Base-by-base conservation (phyloP, 2,113 vertebrate species). In the Tangachromis dhanisi region DNA sequence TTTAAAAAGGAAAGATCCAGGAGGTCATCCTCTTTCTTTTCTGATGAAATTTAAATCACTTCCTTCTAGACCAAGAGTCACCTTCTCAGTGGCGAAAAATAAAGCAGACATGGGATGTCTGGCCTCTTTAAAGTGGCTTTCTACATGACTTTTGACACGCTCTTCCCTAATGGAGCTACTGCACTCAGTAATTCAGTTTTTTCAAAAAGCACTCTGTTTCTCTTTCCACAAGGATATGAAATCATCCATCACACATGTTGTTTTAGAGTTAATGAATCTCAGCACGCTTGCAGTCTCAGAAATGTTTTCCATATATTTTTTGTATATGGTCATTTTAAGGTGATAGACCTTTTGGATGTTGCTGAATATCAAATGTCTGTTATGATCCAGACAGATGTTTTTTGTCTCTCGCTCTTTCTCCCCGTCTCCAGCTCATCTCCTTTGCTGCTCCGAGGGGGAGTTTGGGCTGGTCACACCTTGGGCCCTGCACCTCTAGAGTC, bases 181-280 rank as follows among this genome's bases (percentile, higher is more conserved):
- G 80, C 90, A 81, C 88, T 89, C 42, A 88, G 90, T 91, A 89
- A 88, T 90, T 91, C 84, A 33, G 80, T 40, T 61, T 89, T 51
- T 91, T 92, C 76, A 91, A 91, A 87, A 87, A 92, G 89, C 87
- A 90, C 92, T 92, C 83, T 86, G 66, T 91, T 89, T 92, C 85
- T 84, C 84, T 93, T 94, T 91, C 57, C 82, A 86, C 40, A 5
- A 85, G 38, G 73, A 42, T 63, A 87, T 88, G 79, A 92, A 92
- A 86, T 94, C 86, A 88, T 92, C 89, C 88, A 92, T 92, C 93
- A 90, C 81, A 57, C 83, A 49, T 93, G 87, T 94, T 93, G 91
- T 92, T 95, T 88, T 91, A 88, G 80, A 87, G 47, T 61, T 89
- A 92, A 93, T 92, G 88, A 94, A 90, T 85, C 51, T 87, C 83